These are phyloP conservation scores for Margarornis squamiger DNA, from an alignment of 2,797 vertebrate species.

Conservation along the genomic window DNA sequence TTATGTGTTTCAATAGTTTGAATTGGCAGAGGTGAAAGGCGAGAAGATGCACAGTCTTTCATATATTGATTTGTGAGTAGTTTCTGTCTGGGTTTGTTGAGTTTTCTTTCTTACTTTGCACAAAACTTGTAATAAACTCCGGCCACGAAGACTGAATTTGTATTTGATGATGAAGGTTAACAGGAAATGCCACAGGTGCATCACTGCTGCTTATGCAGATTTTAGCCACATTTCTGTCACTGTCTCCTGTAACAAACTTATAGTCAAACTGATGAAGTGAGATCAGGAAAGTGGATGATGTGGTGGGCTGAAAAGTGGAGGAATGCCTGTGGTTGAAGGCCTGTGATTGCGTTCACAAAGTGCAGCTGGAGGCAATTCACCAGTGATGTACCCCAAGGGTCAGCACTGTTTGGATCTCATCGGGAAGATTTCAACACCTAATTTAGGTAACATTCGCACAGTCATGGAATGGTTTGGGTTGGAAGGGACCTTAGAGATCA, in stretches of 20 bases:
- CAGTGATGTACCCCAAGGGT: background rate
- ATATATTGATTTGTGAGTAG: background rate
- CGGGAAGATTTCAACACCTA: background rate
- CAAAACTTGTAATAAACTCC: background rate
- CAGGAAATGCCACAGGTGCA: background rate
- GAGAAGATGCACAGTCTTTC: background rate
- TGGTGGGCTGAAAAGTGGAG: background rate
- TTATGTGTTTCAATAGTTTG: background rate
- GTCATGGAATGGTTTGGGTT: background rate
- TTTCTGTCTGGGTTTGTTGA: background rate
- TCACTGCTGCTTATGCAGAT: background rate
- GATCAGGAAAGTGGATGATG: background rate
- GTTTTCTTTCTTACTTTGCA: background rate
- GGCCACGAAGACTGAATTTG: background rate
- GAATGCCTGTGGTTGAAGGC: background rate
- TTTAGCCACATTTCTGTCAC: background rate
- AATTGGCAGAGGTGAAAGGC: background rate
- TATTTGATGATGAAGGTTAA: background rate
- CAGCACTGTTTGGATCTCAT: background rate
- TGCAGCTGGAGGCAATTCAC: background rate
- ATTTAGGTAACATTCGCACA: background rate
- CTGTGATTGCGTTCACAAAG: background rate
- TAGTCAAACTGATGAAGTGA: background rate
- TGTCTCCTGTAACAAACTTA: background rate
- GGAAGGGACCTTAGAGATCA: background rate